Conservation (phyloP, 2,797 vertebrate species). For the Sebastes wilsoni region DNA sequence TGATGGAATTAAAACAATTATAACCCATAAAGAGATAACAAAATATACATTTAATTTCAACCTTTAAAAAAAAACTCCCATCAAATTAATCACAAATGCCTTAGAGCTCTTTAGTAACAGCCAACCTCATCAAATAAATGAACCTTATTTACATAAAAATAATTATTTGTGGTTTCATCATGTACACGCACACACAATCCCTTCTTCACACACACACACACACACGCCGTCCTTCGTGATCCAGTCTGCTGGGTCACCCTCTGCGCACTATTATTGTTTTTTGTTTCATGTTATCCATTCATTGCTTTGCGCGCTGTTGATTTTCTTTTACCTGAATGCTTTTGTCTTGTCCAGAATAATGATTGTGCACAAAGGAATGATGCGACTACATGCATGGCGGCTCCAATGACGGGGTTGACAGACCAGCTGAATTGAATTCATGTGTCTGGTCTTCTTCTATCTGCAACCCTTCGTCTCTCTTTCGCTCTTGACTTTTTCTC, state of each 20-base stretch:
- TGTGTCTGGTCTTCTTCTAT: slow-evolving; percentile 37
- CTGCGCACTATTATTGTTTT: slow-evolving; percentile 48
- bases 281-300: slow-evolving; percentile 64
- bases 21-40: neutral
- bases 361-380: slow-evolving; percentile 47
- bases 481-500: neutral
- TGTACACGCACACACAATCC: neutral
- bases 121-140: slow-evolving; percentile 37
- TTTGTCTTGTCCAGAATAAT: slow-evolving; percentile 61
- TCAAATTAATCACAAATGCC: slow-evolving; percentile 47
- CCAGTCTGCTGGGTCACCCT: slow-evolving; percentile 38
- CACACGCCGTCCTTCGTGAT: slow-evolving; percentile 4
- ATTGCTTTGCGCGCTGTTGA: slow-evolving; percentile 37
- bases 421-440: slow-evolving; percentile 61
- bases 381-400: slow-evolving; percentile 49
- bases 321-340: slow-evolving; percentile 47
- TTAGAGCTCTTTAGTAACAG: slow-evolving; percentile 21
- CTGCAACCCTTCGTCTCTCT: neutral
- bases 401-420: slow-evolving; percentile 55
- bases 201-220: neutral
- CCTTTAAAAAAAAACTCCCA: slow-evolving; percentile 22
- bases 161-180: slow-evolving; percentile 33
- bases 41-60: slow-evolving; percentile 25
- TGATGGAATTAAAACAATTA: slow-evolving; percentile 11
- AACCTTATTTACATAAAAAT: slow-evolving; percentile 64